phyloP scores from a whole-genome alignment of 2,113 vertebrate genomes.

The Eleginops maclovinus region DNA sequence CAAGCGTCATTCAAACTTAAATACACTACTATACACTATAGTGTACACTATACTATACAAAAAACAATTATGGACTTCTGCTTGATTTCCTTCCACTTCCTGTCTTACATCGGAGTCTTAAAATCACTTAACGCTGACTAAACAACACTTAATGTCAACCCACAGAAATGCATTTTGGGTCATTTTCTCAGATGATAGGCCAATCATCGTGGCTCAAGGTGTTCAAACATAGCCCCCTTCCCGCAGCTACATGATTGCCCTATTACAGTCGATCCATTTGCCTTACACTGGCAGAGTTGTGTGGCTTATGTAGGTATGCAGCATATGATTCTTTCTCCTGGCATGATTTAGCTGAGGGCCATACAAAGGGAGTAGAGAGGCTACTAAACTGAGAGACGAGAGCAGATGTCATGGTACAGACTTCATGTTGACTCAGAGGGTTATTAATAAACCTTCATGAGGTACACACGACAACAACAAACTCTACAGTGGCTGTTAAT shows the following conservation, averaged over 20 bases:
- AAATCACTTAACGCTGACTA: constrained; percentile 11
- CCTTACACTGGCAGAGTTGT: background rate
- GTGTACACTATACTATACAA: too few relatives aligned
- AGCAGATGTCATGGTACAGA: constrained; percentile 6
- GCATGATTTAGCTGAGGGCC: constrained; percentile 9
- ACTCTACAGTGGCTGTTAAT: background rate
- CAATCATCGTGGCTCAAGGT: background rate
- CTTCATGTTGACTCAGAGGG: constrained; percentile 18
- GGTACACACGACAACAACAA: background rate
- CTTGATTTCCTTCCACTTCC: constrained; percentile 4
- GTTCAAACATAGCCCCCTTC: background rate
- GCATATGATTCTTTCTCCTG: constrained; percentile 31
- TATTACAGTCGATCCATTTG: constrained; percentile 25
- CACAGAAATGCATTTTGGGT: constrained; percentile 36
- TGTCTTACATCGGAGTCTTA: constrained; percentile 19
- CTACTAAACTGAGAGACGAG: background rate
- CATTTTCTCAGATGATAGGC: background rate
- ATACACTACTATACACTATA: too few relatives aligned
- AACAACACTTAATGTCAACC: constrained; percentile 14
- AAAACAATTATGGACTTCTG: constrained; percentile 3
- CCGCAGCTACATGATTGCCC: constrained; percentile 1
- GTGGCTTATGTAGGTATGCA: constrained; percentile 16
- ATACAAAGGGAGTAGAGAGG: background rate
- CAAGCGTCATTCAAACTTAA: constrained; percentile 9
- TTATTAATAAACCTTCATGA: background rate